Evolutionary conservation across 2,888 invertebrate species (phyloP), one percentile per base, ranked within the genome.

Genomic region (Priapulus caudatus): DNA sequence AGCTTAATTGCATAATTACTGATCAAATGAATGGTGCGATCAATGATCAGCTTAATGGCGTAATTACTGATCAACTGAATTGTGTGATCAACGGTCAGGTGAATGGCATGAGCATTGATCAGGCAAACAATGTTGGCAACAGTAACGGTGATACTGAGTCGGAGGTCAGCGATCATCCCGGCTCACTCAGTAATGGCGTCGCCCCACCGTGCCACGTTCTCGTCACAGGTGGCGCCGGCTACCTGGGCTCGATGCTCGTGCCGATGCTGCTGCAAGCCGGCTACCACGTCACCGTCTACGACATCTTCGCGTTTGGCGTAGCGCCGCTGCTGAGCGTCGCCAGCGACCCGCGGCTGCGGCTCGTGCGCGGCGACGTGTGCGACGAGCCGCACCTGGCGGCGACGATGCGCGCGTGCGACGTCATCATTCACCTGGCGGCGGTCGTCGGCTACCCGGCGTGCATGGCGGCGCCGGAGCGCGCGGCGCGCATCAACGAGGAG

Each of bases 391-490:
- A 55, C 10, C 54, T 71, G 43, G 60, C 56, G 1, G 43, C 57
- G 22, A 65, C 58, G 1, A 56, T 69, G 58, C 61, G 63, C 48
- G 60, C 61, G n/a, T 57, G 56, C 2, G 62, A 60, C 48, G 63
- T 60, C 5, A 63, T 70, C 18, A 61, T 71, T 44, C 71, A 71
- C 54, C 55, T 70, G 53, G 70, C 71, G 1, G 71, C 70, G 23
- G 64, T 70, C 43, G 70, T 71, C 3, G 70, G 71, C 4, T 71
- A 68, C 54, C 70, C 70, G 2, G 70, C 70, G 2, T 70, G 70
- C 53, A 68, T 69, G 53, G 63, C 63, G 48, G 64, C 69, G 47
- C 67, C 65, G 0, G 61, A 62, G 5, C 50, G 62, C 33, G 70
- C 70, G 0, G 57, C 56, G 23, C 56, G 59, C 3, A 63, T 66